phyloP scores from a whole-genome alignment of 2,888 invertebrate genomes.

The Limnephilus rhombicus region DNA sequence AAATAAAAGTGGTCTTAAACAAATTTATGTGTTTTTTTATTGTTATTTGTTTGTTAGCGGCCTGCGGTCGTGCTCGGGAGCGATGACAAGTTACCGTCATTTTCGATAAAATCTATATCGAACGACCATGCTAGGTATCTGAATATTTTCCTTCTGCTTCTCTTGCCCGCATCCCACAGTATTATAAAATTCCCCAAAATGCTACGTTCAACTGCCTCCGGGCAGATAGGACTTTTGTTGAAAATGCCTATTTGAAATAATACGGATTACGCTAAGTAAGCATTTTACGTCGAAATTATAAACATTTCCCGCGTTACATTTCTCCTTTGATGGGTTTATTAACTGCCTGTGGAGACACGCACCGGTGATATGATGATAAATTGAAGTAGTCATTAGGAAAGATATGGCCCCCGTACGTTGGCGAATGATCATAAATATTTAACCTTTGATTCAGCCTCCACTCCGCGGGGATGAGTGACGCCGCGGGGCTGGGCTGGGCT shows the following conservation, averaged over 20 bases:
- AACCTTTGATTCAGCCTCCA: not conserved
- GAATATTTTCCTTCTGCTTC: not conserved
- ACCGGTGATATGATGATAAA: conserved; percentile 11
- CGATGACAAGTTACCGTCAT: too few species aligned
- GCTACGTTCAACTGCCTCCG: not conserved
- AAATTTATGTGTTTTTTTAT: too few species aligned
- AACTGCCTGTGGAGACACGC: not conserved
- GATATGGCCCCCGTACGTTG: not conserved
- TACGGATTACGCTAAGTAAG: not conserved
- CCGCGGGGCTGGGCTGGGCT: too few species aligned
- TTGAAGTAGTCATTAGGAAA: conserved; percentile 5
- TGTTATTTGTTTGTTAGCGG: too few species aligned
- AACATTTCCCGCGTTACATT: not conserved
- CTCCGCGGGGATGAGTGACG: not conserved
- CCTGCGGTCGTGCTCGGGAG: too few species aligned
- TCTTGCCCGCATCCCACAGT: not conserved
- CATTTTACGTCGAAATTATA: not conserved
- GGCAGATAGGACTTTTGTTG: not conserved
- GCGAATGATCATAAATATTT: conserved; percentile 20
- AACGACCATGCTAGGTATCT: not conserved
- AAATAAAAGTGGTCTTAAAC: too few species aligned
- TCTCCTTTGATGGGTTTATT: not conserved
- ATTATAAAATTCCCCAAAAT: not conserved
- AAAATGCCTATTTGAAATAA: not conserved
- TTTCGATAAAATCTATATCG: too few species aligned